A percentile compares a stretch with the other conserved stretches of the same genome.
Evolutionary conservation across 1,140 invertebrate genomes (phyloP).

Genomic region (Tetramorium simillimum): DNA sequence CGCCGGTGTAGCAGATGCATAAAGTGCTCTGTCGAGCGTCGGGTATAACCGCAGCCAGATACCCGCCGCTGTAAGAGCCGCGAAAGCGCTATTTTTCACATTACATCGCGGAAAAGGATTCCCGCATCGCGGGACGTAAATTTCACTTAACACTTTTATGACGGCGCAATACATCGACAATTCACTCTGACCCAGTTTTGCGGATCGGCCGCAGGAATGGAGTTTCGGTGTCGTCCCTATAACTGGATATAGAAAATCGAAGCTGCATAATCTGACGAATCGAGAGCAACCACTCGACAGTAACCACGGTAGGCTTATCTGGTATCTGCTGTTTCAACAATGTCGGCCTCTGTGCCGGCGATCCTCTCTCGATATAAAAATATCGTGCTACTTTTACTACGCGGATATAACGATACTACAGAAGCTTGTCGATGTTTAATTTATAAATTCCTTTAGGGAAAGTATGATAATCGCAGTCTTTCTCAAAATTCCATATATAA

Average conservation of each 20-base stretch:
- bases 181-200: slow-evolving; percentile 63
- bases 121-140: slow-evolving; percentile 6
- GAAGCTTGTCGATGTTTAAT: slow-evolving; percentile 13
- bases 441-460: slow-evolving; percentile 29
- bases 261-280: slow-evolving; percentile 60
- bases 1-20: neutral
- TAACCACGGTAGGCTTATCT: slow-evolving; percentile 43
- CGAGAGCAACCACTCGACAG: slow-evolving; percentile 49
- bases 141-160: slow-evolving; percentile 21
- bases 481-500: neutral
- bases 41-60: neutral
- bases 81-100: slow-evolving; percentile 49
- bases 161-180: slow-evolving; percentile 19
- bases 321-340: slow-evolving; percentile 53
- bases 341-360: neutral
- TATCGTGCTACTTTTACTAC: slow-evolving; percentile 3
- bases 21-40: neutral
- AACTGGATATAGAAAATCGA: slow-evolving; percentile 62
- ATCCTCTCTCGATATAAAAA: slow-evolving; percentile 36
- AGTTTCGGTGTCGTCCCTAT: slow-evolving; percentile 35
- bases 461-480: neutral
- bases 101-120: slow-evolving; percentile 22
- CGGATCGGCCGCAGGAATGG: slow-evolving; percentile 26
- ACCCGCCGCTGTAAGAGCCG: slow-evolving; percentile 13
- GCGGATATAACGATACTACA: slow-evolving; percentile 4